These are phyloP conservation scores for Phylloscopus trochilus DNA, from an alignment of 2,113 vertebrate species.

Conservation along the genomic window DNA sequence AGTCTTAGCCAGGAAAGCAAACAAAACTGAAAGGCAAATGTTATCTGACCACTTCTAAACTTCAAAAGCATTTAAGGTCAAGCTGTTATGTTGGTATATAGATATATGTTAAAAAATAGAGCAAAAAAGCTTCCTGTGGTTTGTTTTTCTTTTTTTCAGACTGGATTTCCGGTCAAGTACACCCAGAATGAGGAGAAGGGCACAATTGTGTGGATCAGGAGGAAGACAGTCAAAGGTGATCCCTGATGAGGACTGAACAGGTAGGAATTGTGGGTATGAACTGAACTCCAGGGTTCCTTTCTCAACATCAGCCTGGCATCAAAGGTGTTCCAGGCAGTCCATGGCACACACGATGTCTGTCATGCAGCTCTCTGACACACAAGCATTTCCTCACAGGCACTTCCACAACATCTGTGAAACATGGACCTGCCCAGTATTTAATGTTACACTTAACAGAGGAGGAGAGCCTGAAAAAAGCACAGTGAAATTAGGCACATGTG, in stretches of 20 bases:
- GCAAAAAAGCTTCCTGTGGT: not conserved
- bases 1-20: conserved; percentile 3
- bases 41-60: not conserved
- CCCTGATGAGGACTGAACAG: not conserved
- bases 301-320: not conserved
- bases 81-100: not conserved
- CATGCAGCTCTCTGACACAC: not conserved
- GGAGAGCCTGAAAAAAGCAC: not conserved
- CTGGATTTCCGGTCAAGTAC: not conserved
- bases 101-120: not conserved
- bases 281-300: not conserved
- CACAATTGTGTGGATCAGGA: not conserved
- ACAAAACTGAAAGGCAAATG: conserved; percentile 1
- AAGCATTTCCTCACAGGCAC: not conserved
- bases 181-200: not conserved
- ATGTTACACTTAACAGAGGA: not conserved
- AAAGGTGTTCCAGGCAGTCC: not conserved
- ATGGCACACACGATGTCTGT: not conserved
- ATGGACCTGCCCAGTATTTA: not conserved
- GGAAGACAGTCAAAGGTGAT: not conserved
- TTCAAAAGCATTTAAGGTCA: not conserved
- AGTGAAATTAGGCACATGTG: not conserved
- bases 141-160: not conserved
- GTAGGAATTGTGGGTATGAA: not conserved
- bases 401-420: not conserved